phyloP scores from a whole-genome alignment of 2,113 vertebrate genomes.

The Datnioides undecimradiatus region DNA sequence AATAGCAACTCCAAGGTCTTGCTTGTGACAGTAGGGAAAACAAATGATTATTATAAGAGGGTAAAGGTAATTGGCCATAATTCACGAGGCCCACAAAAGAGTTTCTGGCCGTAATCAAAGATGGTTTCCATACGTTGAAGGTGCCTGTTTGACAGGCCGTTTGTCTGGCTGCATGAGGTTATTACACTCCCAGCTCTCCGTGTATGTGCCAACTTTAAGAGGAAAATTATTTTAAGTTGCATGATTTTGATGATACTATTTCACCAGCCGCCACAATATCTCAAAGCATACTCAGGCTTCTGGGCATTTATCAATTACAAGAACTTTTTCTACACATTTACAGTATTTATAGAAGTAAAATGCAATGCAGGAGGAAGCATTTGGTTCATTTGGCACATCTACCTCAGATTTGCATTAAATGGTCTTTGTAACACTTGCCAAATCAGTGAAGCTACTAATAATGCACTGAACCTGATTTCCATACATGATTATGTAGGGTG shows the following conservation, averaged over 20 bases:
- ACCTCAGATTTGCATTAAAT: background rate
- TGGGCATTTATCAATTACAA: conserved; percentile 26
- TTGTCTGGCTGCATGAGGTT: conserved; percentile 55
- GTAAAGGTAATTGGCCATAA: conserved; percentile 73
- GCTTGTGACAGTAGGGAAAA: conserved; percentile 68
- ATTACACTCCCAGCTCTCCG: conserved; percentile 33
- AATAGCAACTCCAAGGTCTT: conserved; percentile 70
- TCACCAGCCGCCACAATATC: background rate
- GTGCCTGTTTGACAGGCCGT: conserved; percentile 63
- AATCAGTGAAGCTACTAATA: background rate
- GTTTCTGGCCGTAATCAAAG: conserved; percentile 64
- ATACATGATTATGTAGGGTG: background rate
- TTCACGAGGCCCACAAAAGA: conserved; percentile 62
- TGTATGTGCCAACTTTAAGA: conserved; percentile 25
- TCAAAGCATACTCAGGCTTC: conserved; percentile 19
- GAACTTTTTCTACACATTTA: conserved; percentile 6
- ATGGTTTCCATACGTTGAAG: conserved; percentile 64
- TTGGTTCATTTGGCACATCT: background rate
- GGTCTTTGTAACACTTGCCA: background rate
- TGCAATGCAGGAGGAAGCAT: background rate
- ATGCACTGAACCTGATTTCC: background rate
- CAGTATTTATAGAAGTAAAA: background rate
- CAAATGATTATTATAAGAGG: conserved; percentile 76
- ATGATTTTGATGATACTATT: conserved; percentile 18
- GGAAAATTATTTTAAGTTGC: conserved; percentile 5